Evolutionary conservation across 2,797 vertebrate genomes (phyloP).

Genomic region (Protonibea diacanthus): DNA sequence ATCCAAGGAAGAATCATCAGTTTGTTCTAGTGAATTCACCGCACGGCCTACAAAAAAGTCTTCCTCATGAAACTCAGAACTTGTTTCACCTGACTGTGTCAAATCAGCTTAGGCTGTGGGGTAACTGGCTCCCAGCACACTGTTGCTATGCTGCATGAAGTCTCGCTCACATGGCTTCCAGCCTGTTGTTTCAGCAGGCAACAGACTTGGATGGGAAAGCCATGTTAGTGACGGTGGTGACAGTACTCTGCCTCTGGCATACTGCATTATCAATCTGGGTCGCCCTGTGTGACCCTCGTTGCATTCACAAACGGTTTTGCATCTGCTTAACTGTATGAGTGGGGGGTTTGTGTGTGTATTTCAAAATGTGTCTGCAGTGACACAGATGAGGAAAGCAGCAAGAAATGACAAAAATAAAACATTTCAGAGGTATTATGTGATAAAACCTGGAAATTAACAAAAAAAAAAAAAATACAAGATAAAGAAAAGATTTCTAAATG

Average conservation of each 20-base stretch:
- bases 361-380: slow-evolving; percentile 6
- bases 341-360: not conserved
- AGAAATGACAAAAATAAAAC: not conserved
- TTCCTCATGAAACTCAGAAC: slow-evolving; percentile 27
- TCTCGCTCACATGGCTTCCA: slow-evolving; percentile 55
- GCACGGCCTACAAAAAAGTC: slow-evolving; percentile 10
- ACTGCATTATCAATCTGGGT: slow-evolving; percentile 67
- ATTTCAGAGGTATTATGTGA: not conserved
- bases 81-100: slow-evolving; percentile 73
- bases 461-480: no score
- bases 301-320: slow-evolving; percentile 41
- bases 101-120: slow-evolving; percentile 64
- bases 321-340: slow-evolving; percentile 7
- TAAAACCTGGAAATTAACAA: not conserved
- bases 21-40: slow-evolving; percentile 2
- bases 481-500: slow-evolving; percentile 3
- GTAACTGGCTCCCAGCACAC: slow-evolving; percentile 48
- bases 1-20: not conserved
- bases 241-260: slow-evolving; percentile 51
- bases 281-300: slow-evolving; percentile 48
- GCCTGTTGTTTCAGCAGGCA: slow-evolving; percentile 64
- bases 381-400: not conserved
- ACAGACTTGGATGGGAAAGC: slow-evolving; percentile 49
- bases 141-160: slow-evolving; percentile 67
- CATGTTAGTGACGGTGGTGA: slow-evolving; percentile 55